Evolutionary conservation across 2,888 invertebrate species (phyloP).

Genomic region (Choreutis nemorana): DNA sequence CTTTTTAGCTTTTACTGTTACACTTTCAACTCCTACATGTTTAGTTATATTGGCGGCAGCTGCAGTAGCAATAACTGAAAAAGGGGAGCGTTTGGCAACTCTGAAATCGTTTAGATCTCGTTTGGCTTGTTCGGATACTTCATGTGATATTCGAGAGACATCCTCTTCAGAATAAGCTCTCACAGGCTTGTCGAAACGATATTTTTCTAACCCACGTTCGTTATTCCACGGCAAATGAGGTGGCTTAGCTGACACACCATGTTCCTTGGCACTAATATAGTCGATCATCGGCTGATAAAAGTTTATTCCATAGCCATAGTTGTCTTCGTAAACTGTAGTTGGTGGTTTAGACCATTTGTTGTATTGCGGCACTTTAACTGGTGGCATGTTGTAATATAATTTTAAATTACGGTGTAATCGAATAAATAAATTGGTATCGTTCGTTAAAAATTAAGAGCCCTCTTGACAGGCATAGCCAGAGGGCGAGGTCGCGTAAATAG

Average conservation of each 20-base stretch:
- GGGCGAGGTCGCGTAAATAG: slow-evolving; percentile 40
- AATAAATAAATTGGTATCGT: no score
- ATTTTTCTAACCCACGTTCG: slow-evolving; percentile 73
- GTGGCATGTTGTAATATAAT: slow-evolving; percentile 31
- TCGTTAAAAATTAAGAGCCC: slow-evolving; percentile 19
- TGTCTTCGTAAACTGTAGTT: slow-evolving; percentile 78
- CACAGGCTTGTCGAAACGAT: slow-evolving; percentile 70
- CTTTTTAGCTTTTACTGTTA: slow-evolving; percentile 52
- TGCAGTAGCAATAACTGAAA: slow-evolving; percentile 69
- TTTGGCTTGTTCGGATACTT: slow-evolving; percentile 75
- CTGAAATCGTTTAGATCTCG: slow-evolving; percentile 69
- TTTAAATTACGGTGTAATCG: slow-evolving; percentile 28
- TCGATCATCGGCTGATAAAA: slow-evolving; percentile 90
- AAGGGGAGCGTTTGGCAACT: slow-evolving; percentile 67
- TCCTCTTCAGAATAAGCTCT: slow-evolving; percentile 74
- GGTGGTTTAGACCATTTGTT: slow-evolving; percentile 66
- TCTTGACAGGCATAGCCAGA: slow-evolving; percentile 22
- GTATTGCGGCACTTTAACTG: slow-evolving; percentile 48
- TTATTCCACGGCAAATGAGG: slow-evolving; percentile 80
- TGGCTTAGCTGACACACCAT: slow-evolving; percentile 38
- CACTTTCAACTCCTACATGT: slow-evolving; percentile 68
- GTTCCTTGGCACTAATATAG: slow-evolving; percentile 77
- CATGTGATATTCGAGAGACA: slow-evolving; percentile 70
- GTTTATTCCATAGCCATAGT: slow-evolving; percentile 85
- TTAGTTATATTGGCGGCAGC: slow-evolving; percentile 70